Evolutionary conservation across 2,888 invertebrate genomes (phyloP), one percentile per base, ranked within the genome.

Genomic region (Helobdella robusta): DNA sequence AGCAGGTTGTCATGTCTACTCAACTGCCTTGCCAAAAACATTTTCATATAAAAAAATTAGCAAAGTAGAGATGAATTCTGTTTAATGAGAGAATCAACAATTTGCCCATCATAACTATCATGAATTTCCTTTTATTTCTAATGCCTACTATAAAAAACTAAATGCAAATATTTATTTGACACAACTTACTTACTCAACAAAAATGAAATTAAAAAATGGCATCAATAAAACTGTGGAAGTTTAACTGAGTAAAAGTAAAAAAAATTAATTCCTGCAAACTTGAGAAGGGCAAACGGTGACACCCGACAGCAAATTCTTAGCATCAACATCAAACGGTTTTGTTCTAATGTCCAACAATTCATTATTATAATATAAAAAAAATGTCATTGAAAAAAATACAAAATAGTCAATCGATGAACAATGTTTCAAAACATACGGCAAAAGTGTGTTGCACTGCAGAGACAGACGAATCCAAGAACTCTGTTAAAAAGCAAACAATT

Each of bases 231-330:
- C n/a, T n/a, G n/a, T n/a, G n/a, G n/a, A n/a, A n/a, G n/a, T n/a
- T n/a, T n/a, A n/a, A n/a, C n/a, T n/a, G n/a, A n/a, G n/a, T n/a
- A n/a, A n/a, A n/a, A n/a, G n/a, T n/a, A n/a, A n/a, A n/a, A n/a
- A n/a, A n/a, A n/a, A n/a, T n/a, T n/a, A n/a, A n/a, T n/a, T n/a
- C n/a, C n/a, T n/a, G n/a, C 63, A 84, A 70, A 91, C 84, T 81
- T 87, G 87, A 50, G 88, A 86, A 67, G 91, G 82, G 76, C 88
- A 87, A 68, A 87, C 89, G 65, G 84, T 83, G 67, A 91, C 82
- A 74, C 86, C 86, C 44, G 85, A 84, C 79, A 94, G 90, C 70
- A 93, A 30, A 23, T 67, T 48, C 3, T 59, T 28, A 44, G 30
- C 23, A 34, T 65, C 65, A 23, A 60, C 59, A 65, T 65, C 65